A percentile compares a stretch with the other conserved stretches of the same genome.
phyloP scores from a whole-genome alignment of 2,113 vertebrate genomes.

The Cyprinodon tularosa region DNA sequence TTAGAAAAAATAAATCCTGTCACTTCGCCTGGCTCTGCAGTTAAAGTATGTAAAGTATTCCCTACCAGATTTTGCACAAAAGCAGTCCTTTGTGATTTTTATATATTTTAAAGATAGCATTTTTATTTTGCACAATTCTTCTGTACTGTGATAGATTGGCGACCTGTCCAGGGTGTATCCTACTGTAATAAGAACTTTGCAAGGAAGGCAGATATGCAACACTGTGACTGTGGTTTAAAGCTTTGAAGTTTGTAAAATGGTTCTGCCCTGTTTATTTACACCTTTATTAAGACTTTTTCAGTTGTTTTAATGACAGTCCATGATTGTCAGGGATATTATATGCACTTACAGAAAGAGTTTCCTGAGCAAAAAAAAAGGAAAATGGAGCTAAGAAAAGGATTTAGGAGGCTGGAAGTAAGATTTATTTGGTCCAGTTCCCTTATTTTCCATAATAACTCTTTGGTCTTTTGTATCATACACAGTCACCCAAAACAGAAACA shows the following conservation, averaged over 20 bases:
- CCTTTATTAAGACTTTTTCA: constrained; percentile 39
- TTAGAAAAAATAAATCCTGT: too few relatives aligned
- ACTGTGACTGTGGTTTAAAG: not conserved
- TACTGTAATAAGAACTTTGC: not conserved
- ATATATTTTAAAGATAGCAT: not conserved
- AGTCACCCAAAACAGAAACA: constrained; percentile 20
- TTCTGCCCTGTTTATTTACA: constrained; percentile 36
- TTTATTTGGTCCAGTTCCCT: constrained; percentile 53
- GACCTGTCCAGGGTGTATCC: not conserved
- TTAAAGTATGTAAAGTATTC: too few relatives aligned
- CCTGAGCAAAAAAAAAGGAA: constrained; percentile 40
- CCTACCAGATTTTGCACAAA: not conserved
- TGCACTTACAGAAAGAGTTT: constrained; percentile 55
- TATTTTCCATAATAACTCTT: constrained; percentile 16
- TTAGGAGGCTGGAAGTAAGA: constrained; percentile 56
- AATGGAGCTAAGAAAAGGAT: constrained; percentile 41
- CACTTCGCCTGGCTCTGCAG: too few relatives aligned
- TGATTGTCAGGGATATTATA: constrained; percentile 64
- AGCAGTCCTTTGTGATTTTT: not conserved
- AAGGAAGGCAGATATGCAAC: not conserved
- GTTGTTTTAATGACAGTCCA: constrained; percentile 18
- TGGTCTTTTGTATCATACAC: constrained; percentile 18
- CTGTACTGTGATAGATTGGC: not conserved
- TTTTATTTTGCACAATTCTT: not conserved
- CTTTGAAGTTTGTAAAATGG: not conserved